These are phyloP conservation scores for Crocidura indochinensis DNA, from an alignment of 2,797 vertebrate genomes.

Conservation along the genomic window DNA sequence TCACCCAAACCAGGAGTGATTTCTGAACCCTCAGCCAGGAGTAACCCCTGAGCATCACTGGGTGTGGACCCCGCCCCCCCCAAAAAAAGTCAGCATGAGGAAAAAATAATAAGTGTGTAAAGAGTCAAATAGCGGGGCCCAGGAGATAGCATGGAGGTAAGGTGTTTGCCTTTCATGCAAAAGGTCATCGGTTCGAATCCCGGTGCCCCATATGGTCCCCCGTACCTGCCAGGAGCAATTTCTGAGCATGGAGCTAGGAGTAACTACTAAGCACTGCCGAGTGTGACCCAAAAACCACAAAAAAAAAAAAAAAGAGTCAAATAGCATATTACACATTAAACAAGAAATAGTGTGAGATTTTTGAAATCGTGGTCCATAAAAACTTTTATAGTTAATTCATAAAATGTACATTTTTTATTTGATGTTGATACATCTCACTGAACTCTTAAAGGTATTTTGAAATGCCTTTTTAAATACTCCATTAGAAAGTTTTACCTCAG, in stretches of 20 bases:
- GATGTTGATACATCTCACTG: neutral
- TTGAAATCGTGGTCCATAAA: constrained; percentile 14
- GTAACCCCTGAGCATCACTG: no score
- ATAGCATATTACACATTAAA: neutral
- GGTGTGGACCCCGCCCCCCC: no score
- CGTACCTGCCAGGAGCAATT: no score
- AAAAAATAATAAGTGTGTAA: neutral
- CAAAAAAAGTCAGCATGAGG: neutral
- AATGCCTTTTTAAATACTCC: constrained; percentile 4
- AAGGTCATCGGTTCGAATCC: no score
- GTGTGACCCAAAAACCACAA: no score
- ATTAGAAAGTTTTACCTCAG: neutral
- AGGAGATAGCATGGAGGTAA: no score
- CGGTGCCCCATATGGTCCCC: no score
- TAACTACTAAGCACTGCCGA: no score
- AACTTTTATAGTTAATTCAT: neutral
- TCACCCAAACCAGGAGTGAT: no score
- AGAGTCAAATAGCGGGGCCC: neutral
- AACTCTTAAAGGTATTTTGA: neutral
- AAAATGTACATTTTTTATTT: constrained; percentile 10
- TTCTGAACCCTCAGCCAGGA: no score
- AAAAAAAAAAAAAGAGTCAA: neutral
- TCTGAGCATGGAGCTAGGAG: no score
- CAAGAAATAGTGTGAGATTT: neutral
- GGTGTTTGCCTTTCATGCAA: no score